Conservation (phyloP, 2,888 invertebrate species). For the Octonoba sinensis region DNA sequence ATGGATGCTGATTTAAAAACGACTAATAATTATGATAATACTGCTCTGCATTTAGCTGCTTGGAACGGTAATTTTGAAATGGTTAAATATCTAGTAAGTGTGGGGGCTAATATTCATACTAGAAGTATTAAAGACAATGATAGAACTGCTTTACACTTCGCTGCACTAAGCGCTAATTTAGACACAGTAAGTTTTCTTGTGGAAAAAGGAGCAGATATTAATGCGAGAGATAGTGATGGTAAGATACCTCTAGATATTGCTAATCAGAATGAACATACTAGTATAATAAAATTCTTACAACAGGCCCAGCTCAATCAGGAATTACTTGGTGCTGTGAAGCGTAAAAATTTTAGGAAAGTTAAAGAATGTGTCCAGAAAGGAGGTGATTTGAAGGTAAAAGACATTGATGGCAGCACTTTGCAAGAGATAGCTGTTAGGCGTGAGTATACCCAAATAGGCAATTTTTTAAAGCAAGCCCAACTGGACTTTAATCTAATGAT, state of each 20-base stretch:
- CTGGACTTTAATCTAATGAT: neutral
- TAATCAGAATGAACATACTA: neutral
- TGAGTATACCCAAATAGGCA: too few relatives aligned
- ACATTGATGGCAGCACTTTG: too few relatives aligned
- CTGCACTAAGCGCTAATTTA: neutral
- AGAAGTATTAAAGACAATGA: neutral
- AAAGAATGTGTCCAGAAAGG: neutral
- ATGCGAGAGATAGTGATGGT: neutral
- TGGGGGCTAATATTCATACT: too few relatives aligned
- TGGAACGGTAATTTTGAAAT: neutral
- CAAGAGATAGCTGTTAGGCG: too few relatives aligned
- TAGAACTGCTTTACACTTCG: neutral
- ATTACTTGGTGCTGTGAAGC: neutral
- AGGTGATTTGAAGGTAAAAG: neutral
- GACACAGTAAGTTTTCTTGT: neutral
- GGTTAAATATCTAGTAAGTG: neutral
- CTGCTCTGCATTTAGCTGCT: constrained; percentile 7
- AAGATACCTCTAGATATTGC: too few relatives aligned
- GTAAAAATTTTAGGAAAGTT: neutral
- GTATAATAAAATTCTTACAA: neutral
- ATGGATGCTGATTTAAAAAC: neutral
- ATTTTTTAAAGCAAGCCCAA: neutral
- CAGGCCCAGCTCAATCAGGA: neutral
- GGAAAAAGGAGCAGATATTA: constrained; percentile 9
- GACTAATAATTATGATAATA: neutral